Evolutionary conservation across 2,888 invertebrate genomes (phyloP).

Genomic region (Agonopterix arenella): DNA sequence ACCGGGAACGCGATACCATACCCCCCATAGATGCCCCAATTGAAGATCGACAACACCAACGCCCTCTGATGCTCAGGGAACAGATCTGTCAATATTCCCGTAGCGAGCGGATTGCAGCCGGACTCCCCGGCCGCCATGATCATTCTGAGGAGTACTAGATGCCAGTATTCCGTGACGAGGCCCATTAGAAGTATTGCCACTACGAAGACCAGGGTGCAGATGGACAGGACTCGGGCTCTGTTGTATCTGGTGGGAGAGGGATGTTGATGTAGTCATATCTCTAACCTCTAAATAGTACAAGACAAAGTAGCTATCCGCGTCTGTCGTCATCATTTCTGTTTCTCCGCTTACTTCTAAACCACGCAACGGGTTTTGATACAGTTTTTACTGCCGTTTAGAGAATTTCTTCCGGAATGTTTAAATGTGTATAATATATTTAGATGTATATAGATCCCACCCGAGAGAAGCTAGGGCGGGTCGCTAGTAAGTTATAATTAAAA

Average conservation of each 20-base stretch:
- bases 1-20: slow-evolving; percentile 95
- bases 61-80: slow-evolving; percentile 90
- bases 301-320: too few species aligned
- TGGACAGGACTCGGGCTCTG: slow-evolving; percentile 84
- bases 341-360: too few species aligned
- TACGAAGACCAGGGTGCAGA: slow-evolving; percentile 89
- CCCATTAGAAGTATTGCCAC: slow-evolving; percentile 92
- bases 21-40: slow-evolving; percentile 97
- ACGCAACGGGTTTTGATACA: too few species aligned
- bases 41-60: slow-evolving; percentile 93
- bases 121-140: slow-evolving; percentile 92
- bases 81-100: slow-evolving; percentile 88
- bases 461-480: too few species aligned
- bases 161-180: slow-evolving; percentile 91
- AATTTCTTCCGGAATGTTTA: too few species aligned
- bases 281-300: too few species aligned
- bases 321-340: too few species aligned
- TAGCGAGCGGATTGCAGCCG: slow-evolving; percentile 91
- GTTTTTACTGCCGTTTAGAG: too few species aligned
- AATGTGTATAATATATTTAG: too few species aligned
- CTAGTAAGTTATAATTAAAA: too few species aligned
- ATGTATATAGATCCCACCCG: too few species aligned
- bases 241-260: slow-evolving; percentile 64
- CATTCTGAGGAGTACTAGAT: slow-evolving; percentile 90
- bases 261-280: neutral